Conservation (phyloP, 2,797 vertebrate genomes). For the Chelonia mydas region DNA sequence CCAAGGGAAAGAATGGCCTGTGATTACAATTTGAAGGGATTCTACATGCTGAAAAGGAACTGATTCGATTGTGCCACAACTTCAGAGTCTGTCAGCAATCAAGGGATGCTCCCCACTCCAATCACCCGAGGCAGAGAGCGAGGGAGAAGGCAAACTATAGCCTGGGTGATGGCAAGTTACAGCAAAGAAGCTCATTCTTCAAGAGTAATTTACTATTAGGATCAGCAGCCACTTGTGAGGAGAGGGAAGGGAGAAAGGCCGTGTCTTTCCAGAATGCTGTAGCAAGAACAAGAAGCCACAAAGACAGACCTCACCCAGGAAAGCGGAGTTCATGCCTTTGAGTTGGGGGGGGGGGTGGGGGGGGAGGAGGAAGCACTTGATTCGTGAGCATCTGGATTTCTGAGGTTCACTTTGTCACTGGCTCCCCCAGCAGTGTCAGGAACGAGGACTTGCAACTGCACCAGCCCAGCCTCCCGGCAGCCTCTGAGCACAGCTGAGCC, state of each 20-base stretch:
- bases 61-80: constrained; percentile 78
- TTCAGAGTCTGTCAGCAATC: constrained; percentile 78
- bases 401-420: rapidly evolving
- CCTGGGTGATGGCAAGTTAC: constrained; percentile 40
- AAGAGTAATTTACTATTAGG: background rate
- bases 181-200: rapidly evolving
- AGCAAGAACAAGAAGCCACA: rapidly evolving
- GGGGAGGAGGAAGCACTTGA: rapidly evolving
- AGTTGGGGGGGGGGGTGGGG: rapidly evolving
- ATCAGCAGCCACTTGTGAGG: background rate
- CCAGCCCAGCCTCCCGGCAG: background rate
- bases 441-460: background rate
- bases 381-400: background rate
- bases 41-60: constrained; percentile 77
- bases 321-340: rapidly evolving
- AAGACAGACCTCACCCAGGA: background rate
- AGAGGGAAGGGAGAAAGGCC: background rate
- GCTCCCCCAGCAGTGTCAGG: background rate
- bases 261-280: background rate
- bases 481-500: too few relatives aligned
- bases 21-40: constrained; percentile 81
- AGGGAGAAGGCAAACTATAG: background rate
- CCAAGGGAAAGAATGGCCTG: constrained; percentile 58
- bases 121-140: constrained; percentile 26
- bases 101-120: constrained; percentile 53